Conservation (phyloP, 2,797 vertebrate genomes). For the Selene dorsalis region DNA sequence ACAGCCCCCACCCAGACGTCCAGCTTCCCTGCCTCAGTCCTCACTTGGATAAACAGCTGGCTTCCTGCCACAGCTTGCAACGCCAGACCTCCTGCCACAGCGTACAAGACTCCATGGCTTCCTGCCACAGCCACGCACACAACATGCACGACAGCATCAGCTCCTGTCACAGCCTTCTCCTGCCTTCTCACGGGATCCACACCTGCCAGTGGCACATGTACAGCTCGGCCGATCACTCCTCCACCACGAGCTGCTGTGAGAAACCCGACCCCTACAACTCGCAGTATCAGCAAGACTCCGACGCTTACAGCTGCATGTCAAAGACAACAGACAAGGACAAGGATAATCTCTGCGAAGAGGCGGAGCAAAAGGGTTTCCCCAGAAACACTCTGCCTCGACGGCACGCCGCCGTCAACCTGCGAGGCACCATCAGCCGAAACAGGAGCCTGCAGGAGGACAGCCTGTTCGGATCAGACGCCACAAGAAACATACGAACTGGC, state of each 20-base stretch:
- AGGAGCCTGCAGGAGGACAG: constrained; percentile 88
- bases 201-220: constrained; percentile 83
- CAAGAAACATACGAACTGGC: constrained; percentile 95
- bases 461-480: constrained; percentile 87
- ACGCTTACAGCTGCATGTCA: constrained; percentile 81
- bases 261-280: constrained; percentile 82
- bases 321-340: constrained; percentile 83
- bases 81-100: constrained; percentile 78
- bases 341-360: constrained; percentile 83
- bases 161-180: constrained; percentile 69
- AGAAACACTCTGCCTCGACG: constrained; percentile 83
- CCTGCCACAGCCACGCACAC: constrained; percentile 68
- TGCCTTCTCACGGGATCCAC: constrained; percentile 67
- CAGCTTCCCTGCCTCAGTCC: constrained; percentile 74
- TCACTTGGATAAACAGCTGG: constrained; percentile 69
- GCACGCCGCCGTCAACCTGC: constrained; percentile 80
- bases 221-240: constrained; percentile 84
- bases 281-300: constrained; percentile 77
- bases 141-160: constrained; percentile 72
- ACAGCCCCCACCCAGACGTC: constrained; percentile 77
- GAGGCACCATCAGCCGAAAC: constrained; percentile 84
- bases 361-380: constrained; percentile 63
- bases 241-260: constrained; percentile 84
- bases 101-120: constrained; percentile 73
- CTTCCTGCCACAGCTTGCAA: constrained; percentile 66